These are phyloP conservation scores for Pegea sp. DNA, from an alignment of 23 tunicate genomes.

Conservation along the genomic window DNA sequence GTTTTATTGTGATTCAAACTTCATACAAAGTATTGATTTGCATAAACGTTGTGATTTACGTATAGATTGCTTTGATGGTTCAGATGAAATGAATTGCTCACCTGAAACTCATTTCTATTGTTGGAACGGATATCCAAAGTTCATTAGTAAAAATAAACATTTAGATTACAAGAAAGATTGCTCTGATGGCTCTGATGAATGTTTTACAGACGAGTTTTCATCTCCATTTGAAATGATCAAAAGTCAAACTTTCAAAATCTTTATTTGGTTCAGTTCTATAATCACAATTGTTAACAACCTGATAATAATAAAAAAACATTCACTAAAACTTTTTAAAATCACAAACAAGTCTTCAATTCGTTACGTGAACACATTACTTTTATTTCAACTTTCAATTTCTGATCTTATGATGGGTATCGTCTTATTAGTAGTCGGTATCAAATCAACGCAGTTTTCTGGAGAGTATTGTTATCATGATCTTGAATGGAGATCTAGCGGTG, in stretches of 20 bases:
- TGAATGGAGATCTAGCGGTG: slow-evolving; percentile 1
- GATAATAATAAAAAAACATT: background rate
- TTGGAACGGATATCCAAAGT: background rate
- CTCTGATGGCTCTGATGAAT: slow-evolving; percentile 1
- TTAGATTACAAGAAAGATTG: background rate
- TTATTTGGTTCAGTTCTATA: background rate
- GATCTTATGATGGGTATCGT: background rate
- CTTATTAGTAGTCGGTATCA: background rate
- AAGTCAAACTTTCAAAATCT: background rate
- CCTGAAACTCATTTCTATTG: background rate
- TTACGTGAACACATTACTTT: background rate
- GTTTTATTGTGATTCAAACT: background rate
- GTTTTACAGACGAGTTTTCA: background rate
- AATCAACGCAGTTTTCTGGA: background rate
- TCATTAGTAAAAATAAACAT: background rate
- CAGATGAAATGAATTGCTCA: background rate
- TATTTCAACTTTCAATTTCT: background rate
- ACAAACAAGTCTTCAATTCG: background rate
- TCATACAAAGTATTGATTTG: background rate
- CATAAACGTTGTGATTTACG: background rate
- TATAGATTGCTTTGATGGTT: background rate
- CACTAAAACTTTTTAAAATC: background rate
- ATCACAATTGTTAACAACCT: background rate
- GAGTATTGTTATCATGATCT: background rate
- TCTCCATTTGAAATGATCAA: background rate